Conservation (phyloP, 30 jellyfish, hydroid and myxozoan genomes). For the Morbakka virulenta region DNA sequence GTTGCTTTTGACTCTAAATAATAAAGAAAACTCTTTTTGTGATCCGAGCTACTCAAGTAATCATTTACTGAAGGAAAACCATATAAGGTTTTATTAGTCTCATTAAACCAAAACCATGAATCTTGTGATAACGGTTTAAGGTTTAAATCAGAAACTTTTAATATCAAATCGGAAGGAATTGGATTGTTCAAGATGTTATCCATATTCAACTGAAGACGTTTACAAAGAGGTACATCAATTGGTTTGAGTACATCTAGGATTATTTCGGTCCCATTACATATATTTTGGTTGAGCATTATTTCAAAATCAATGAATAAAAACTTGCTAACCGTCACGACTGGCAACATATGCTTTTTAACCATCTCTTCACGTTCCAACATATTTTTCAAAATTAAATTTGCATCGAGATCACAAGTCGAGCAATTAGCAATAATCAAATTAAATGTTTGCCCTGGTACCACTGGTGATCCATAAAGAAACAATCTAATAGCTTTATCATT, state of each 20-base stretch:
- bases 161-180: constrained; percentile 7
- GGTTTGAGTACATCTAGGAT: not conserved
- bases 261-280: not conserved
- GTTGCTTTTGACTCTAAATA: not conserved
- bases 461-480: not conserved
- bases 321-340: not conserved
- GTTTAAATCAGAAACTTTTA: constrained; percentile 11
- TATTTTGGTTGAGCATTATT: not conserved
- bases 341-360: not conserved
- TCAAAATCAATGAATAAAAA: not conserved
- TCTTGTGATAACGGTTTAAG: constrained; percentile 36
- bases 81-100: constrained; percentile 31
- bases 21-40: not conserved
- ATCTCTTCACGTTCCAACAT: not conserved
- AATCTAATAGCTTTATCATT: constrained; percentile 12
- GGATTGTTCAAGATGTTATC: not conserved
- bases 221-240: constrained; percentile 36
- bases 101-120: constrained; percentile 84
- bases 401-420: not conserved
- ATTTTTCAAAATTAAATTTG: not conserved
- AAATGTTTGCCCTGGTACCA: not conserved
- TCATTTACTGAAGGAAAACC: constrained; percentile 41
- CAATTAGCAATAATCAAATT: not conserved
- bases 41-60: not conserved
- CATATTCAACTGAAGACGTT: not conserved